Percentiles rank a stretch among this genome's conserved stretches.
Conservation (phyloP, 2,797 vertebrate genomes). For the Oreortyx pictus region DNA sequence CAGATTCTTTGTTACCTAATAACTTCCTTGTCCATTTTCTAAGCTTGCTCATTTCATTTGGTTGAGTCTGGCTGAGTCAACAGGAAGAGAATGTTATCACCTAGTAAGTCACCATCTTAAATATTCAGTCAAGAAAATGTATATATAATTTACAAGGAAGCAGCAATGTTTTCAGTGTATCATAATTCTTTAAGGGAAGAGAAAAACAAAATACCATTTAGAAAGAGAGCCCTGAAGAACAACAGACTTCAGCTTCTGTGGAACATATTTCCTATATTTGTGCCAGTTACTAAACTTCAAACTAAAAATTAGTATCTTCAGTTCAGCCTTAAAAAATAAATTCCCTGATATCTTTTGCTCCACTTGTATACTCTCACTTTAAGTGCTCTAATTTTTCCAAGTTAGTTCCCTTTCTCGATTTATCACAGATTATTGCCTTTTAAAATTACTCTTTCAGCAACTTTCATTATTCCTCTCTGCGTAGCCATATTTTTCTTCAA, state of each 20-base stretch:
- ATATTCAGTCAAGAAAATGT: not conserved
- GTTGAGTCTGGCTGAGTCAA: conserved; percentile 1
- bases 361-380: not conserved
- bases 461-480: not conserved
- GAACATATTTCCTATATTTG: not conserved
- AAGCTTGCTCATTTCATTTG: conserved; percentile 2
- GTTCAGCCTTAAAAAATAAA: not conserved
- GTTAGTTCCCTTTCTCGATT: not conserved
- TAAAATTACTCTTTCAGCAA: not conserved
- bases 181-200: not conserved
- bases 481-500: not conserved
- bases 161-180: not conserved
- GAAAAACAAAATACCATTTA: not conserved
- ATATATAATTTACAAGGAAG: not conserved
- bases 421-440: not conserved
- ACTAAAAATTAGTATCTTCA: not conserved
- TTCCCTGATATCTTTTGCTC: not conserved
- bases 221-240: not conserved
- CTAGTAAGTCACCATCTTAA: not conserved
- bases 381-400: not conserved
- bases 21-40: not conserved
- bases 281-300: not conserved
- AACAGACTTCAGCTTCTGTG: not conserved
- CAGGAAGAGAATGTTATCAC: not conserved
- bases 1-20: not conserved